Base-by-base conservation (phyloP, 2,797 vertebrate genomes). In the Arremon aurantiirostris region DNA sequence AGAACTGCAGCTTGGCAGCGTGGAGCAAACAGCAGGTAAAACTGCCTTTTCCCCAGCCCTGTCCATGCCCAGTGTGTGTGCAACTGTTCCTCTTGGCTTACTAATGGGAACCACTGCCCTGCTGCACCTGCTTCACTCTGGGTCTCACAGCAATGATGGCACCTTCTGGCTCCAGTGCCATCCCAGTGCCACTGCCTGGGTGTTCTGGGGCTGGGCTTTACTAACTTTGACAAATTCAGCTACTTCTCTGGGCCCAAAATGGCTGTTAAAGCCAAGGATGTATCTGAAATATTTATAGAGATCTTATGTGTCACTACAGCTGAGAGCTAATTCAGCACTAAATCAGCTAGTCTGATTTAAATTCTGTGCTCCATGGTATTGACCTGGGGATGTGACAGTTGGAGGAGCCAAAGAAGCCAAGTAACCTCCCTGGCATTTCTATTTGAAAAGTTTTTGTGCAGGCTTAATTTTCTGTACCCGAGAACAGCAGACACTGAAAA, bases 11-110 rank as follows among this genome's bases (percentile, higher is more conserved):
- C 85, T 69, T 53, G 79, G 42, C 72, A 78, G 80, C 72, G 7
- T n/a, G 92, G 83, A 91, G 61, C 89, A 23, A 95, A 55, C 70
- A 73, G 42, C 82, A 96, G 97, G 96, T 97, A 96, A 97, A 84
- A 14, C 24, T 66, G 41, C 77, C 49, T 91, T 91, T 93, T 94
- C 63, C 75, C 73, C 55, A 9, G 34, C 92, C 80, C 60, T 8
- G 3, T 44, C 87, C 53, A 2, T 57, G 32, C 34, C 1, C 5
- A 26, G 15, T 46, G 8, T n/a, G 70, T 34, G 50, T 41, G 35
- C 21, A 6, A 0, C 90, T 92, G 0, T 91, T 92, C 56, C 57
- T 70, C 72, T 50, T 69, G 41, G 3, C 24, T 42, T 89, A 37
- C 87, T 94, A 91, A 93, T 42, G 9, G 26, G 35, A 82, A 28